Percentiles rank a stretch among this genome's conserved stretches.
Evolutionary conservation across 2,888 invertebrate genomes (phyloP).

Genomic region (Ophion obscuratus): DNA sequence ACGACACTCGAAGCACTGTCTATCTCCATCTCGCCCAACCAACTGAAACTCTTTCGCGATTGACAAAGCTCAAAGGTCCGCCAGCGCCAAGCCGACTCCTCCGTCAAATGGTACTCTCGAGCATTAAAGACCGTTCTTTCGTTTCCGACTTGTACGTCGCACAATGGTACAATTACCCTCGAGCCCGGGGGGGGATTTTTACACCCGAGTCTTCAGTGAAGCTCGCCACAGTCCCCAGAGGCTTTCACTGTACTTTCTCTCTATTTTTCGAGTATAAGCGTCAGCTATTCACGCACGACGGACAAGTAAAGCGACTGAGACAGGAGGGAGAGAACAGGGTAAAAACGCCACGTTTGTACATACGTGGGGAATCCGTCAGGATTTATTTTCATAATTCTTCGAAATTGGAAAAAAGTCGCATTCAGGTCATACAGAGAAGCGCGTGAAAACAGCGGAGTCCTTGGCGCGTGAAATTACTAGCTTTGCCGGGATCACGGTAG

Average conservation of each 20-base stretch:
- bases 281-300: not conserved
- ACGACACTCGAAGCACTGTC: conserved; percentile 12
- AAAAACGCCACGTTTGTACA: conserved; percentile 14
- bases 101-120: conserved; percentile 61
- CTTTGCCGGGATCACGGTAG: conserved; percentile 21
- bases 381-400: conserved; percentile 22
- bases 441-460: conserved; percentile 19
- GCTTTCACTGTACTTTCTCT: conserved; percentile 33
- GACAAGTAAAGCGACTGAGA: not conserved
- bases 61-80: conserved; percentile 58
- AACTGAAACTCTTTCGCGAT: conserved; percentile 38
- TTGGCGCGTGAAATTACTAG: conserved; percentile 43
- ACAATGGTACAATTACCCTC: conserved; percentile 62
- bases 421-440: conserved; percentile 2
- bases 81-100: conserved; percentile 17
- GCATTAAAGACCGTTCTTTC: conserved; percentile 64
- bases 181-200: conserved; percentile 35
- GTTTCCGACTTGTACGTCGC: conserved; percentile 52
- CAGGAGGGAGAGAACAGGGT: not conserved
- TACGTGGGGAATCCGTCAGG: conserved; percentile 11
- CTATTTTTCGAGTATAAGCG: conserved; percentile 29
- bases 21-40: conserved; percentile 24
- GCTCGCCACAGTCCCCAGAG: conserved; percentile 11
- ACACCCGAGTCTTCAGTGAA: conserved; percentile 37
- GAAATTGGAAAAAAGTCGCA: conserved; percentile 11